phyloP scores from a whole-genome alignment of 2,113 vertebrate genomes.

The Anhinga rufa region DNA sequence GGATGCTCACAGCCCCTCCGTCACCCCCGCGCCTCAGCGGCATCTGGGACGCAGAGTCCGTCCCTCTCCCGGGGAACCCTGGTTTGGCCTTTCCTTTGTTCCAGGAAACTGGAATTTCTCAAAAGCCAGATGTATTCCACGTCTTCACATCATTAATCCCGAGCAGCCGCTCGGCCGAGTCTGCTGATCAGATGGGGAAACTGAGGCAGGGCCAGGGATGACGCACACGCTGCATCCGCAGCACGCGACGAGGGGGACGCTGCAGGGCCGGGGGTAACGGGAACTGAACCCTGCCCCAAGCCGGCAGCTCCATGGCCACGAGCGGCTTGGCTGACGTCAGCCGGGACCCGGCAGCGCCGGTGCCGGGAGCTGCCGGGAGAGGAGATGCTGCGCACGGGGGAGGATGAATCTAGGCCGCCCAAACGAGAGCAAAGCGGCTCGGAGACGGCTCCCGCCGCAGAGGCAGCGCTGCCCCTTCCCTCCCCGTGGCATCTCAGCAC shows the following conservation, averaged over 20 bases:
- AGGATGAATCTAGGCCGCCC: constrained; percentile 10
- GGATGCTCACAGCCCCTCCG: background rate
- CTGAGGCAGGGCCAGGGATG: background rate
- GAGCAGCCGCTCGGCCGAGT: fast-evolving
- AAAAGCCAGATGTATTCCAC: background rate
- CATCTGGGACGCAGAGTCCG: background rate
- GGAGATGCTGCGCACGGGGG: background rate
- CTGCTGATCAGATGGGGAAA: background rate
- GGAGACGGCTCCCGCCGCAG: background rate
- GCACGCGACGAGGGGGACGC: too few relatives aligned
- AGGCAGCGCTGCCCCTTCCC: background rate
- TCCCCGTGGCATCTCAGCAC: background rate
- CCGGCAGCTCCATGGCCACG: background rate
- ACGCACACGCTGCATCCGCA: fast-evolving
- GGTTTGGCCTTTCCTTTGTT: background rate
- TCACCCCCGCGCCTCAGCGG: background rate
- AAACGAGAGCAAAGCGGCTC: background rate
- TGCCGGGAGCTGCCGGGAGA: background rate
- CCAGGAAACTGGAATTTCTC: background rate
- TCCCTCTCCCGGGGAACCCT: background rate
- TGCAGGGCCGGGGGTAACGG: background rate
- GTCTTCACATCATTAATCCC: background rate
- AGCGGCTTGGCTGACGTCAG: background rate
- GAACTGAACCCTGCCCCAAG: background rate
- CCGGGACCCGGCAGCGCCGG: background rate